These are phyloP conservation scores for Pogonomyrmex californicus DNA, from an alignment of 1,140 invertebrate species.

Conservation along the genomic window DNA sequence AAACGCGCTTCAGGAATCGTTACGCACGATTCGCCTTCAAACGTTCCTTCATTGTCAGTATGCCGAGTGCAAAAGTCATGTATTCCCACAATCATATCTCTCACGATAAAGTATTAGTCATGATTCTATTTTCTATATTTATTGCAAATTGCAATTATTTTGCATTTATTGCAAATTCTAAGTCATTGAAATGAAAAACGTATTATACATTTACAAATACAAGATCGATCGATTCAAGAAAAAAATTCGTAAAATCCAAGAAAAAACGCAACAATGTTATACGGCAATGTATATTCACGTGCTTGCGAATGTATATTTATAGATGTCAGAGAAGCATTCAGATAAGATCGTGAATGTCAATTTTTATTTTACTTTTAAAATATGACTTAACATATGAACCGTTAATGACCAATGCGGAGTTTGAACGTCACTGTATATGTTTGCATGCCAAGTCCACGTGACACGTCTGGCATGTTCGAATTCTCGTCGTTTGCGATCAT, in stretches of 20 bases:
- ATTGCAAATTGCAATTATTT: neutral
- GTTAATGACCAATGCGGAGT: neutral
- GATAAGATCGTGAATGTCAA: constrained; percentile 34
- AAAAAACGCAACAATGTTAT: neutral
- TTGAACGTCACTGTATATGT: constrained; percentile 30
- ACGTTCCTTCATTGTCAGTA: neutral
- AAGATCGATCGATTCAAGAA: neutral
- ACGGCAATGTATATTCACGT: neutral
- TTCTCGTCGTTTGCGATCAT: constrained; percentile 32
- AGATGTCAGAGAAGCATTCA: constrained; percentile 6
- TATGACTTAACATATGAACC: constrained; percentile 4
- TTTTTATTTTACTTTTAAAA: constrained; percentile 42
- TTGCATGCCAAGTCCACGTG: constrained; percentile 19
- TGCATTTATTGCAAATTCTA: neutral
- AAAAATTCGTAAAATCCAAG: neutral
- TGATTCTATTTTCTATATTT: neutral
- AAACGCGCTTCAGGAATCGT: neutral
- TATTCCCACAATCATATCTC: neutral
- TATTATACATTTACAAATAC: neutral
- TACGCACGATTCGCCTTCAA: neutral
- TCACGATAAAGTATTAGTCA: neutral
- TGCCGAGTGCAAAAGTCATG: neutral
- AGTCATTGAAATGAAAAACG: neutral
- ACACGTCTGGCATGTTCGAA: constrained; percentile 14
- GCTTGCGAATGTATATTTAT: constrained; percentile 29